phyloP scores from a whole-genome alignment of 2,797 vertebrate species.

The Heterohyrax brucei region DNA sequence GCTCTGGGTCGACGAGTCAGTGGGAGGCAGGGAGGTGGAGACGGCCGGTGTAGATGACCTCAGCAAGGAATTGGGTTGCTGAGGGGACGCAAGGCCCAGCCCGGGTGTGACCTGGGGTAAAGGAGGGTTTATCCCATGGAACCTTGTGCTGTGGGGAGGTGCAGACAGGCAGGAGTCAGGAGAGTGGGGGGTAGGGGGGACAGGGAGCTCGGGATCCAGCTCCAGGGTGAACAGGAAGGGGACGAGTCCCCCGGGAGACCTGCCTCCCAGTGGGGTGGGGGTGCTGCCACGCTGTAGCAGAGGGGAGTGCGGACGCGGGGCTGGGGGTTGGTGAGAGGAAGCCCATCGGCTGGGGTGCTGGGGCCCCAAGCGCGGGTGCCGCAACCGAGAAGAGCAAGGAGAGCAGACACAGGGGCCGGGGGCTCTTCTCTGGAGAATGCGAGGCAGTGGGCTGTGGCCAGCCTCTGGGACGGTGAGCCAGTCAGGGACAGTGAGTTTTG shows the following conservation, averaged over 20 bases:
- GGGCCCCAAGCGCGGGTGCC: too few species aligned
- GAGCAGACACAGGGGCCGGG: too few species aligned
- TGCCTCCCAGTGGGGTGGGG: not conserved
- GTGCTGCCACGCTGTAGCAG: not conserved
- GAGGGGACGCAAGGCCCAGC: not conserved
- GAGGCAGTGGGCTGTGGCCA: not conserved
- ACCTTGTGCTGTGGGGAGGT: not conserved
- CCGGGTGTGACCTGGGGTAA: not conserved
- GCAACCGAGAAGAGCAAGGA: too few species aligned
- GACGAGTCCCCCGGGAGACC: not conserved
- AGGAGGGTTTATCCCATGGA: not conserved
- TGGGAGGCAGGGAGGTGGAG: conserved; percentile 52
- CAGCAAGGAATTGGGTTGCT: not conserved
- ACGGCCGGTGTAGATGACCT: not conserved
- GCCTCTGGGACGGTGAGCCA: not conserved
- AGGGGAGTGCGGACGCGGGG: not conserved
- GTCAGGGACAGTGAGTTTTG: not conserved
- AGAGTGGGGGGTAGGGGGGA: not conserved
- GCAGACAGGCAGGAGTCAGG: not conserved
- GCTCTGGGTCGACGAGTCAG: conserved; percentile 55
- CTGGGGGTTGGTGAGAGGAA: not conserved
- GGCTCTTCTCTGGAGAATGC: not conserved
- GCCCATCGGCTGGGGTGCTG: too few species aligned
- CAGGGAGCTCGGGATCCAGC: not conserved
- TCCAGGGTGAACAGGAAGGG: not conserved